Conservation (phyloP, 2,888 invertebrate genomes). For the Cerceris rybyensis region DNA sequence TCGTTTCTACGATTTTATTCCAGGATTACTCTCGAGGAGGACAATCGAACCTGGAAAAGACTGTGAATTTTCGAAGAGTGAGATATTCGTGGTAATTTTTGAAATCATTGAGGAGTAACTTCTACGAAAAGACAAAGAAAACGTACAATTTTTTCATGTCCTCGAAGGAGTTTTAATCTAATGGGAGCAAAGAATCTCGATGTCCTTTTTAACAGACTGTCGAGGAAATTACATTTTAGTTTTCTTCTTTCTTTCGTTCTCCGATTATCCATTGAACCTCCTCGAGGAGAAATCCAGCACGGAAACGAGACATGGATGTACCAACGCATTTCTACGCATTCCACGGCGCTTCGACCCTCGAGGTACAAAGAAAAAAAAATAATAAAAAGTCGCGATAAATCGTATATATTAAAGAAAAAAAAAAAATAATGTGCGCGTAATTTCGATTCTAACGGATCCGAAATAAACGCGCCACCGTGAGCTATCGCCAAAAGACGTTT, state of each 20-base stretch:
- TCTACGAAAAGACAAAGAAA: too few species aligned
- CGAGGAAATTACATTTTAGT: neutral
- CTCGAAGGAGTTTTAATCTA: neutral
- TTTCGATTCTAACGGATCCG: slow-evolving; percentile 42
- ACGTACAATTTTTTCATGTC: too few species aligned
- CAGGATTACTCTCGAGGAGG: neutral
- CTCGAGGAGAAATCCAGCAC: neutral
- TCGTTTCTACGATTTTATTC: slow-evolving; percentile 37
- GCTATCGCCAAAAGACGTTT: slow-evolving; percentile 44
- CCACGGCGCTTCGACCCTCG: slow-evolving; percentile 51
- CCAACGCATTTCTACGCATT: slow-evolving; percentile 52
- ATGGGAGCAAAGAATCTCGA: neutral
- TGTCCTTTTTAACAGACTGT: neutral
- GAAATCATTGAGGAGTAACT: too few species aligned
- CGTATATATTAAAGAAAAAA: slow-evolving; percentile 21
- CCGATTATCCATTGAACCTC: neutral
- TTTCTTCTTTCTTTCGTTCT: neutral
- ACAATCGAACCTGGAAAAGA: neutral
- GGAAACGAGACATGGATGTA: slow-evolving; percentile 33
- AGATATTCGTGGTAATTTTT: neutral
- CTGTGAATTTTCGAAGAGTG: neutral
- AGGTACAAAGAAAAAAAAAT: slow-evolving; percentile 47
- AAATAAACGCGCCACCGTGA: slow-evolving; percentile 38
- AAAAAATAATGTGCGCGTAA: slow-evolving; percentile 35
- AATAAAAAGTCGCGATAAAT: slow-evolving; percentile 36